These are phyloP conservation scores for Enteromius thamalakanensis DNA, from an alignment of 2,797 vertebrate genomes.

Conservation along the genomic window DNA sequence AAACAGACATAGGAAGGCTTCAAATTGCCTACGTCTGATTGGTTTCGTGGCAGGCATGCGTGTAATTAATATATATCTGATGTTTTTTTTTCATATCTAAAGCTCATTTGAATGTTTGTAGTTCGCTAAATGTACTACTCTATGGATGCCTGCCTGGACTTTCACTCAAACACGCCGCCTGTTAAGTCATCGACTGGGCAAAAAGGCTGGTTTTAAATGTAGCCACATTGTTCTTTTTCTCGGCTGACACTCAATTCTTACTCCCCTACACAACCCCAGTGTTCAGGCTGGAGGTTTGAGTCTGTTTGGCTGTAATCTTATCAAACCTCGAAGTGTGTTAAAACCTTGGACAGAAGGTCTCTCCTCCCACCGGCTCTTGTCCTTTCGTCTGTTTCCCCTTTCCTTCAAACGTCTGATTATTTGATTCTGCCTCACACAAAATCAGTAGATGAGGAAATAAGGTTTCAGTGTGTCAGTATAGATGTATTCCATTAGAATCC, in stretches of 20 bases:
- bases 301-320: slow-evolving; percentile 42
- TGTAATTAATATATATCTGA: neutral
- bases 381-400: neutral
- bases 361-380: neutral
- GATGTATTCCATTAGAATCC: neutral
- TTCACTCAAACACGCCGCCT: neutral
- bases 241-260: slow-evolving; percentile 10
- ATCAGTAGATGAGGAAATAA: neutral
- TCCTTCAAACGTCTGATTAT: neutral
- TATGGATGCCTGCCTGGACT: neutral
- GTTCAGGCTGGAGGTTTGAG: slow-evolving; percentile 29
- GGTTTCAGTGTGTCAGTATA: neutral
- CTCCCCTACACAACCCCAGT: neutral
- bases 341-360: neutral
- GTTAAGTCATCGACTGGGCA: neutral
- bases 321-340: slow-evolving; percentile 40
- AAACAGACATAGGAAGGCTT: neutral
- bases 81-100: neutral
- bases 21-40: neutral
- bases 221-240: neutral
- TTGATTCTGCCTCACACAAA: neutral
- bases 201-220: neutral
- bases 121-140: neutral
- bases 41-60: neutral
- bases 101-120: neutral